These are phyloP conservation scores for Chrysolina haemoptera DNA, from an alignment of 2,888 invertebrate genomes.

Conservation along the genomic window DNA sequence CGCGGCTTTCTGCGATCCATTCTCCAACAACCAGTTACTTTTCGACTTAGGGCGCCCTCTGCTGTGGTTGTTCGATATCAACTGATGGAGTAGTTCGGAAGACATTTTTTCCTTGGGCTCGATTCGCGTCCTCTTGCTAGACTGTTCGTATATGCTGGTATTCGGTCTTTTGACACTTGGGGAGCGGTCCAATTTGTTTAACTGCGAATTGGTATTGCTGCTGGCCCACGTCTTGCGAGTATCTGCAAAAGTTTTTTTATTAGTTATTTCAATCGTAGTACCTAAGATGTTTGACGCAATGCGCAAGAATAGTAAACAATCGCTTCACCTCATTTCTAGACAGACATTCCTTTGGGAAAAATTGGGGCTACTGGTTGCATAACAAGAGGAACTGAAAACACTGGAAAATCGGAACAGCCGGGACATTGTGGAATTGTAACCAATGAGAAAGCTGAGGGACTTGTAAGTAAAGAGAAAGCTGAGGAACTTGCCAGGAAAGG, in stretches of 20 bases:
- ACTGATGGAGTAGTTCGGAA: constrained; percentile 74
- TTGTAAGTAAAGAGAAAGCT: no score
- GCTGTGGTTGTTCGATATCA: constrained; percentile 72
- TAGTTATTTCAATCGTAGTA: no score
- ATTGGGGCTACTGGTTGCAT: no score
- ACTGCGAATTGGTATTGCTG: constrained; percentile 36
- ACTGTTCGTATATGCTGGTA: constrained; percentile 59
- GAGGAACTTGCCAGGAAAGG: no score
- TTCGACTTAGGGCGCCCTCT: constrained; percentile 65
- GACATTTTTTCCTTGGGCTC: constrained; percentile 68
- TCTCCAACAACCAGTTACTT: constrained; percentile 66
- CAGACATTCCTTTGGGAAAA: no score
- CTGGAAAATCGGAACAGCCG: no score
- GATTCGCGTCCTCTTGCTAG: constrained; percentile 60
- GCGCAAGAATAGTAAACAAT: no score
- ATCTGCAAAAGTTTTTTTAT: constrained; percentile 39
- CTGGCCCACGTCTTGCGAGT: constrained; percentile 51
- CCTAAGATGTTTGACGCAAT: no score
- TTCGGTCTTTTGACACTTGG: constrained; percentile 56
- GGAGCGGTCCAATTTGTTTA: constrained; percentile 50
- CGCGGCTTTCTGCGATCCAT: constrained; percentile 65
- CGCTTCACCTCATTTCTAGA: no score
- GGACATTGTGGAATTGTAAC: no score
- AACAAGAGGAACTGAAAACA: no score
- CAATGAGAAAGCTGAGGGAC: no score